Percentiles rank a stretch among this genome's conserved stretches.
These are phyloP conservation scores for Beaufortia kweichowensis DNA, from an alignment of 2,113 vertebrate genomes.

Conservation along the genomic window DNA sequence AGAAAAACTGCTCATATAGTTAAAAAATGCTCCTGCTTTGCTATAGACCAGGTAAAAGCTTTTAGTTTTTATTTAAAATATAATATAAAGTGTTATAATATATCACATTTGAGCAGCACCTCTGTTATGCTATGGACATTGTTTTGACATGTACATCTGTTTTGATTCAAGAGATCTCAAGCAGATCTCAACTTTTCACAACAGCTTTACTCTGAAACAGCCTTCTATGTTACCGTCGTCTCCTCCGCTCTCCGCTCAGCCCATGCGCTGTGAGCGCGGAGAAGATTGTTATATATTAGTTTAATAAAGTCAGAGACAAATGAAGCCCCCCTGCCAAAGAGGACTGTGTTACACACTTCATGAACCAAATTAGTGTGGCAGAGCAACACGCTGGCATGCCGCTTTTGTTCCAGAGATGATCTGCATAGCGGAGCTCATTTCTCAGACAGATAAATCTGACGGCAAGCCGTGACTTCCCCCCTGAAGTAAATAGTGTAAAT, in stretches of 20 bases:
- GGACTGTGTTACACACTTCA: conserved; percentile 92
- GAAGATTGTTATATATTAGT: conserved; percentile 85
- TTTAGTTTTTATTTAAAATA: no score
- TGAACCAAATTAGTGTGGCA: conserved; percentile 85
- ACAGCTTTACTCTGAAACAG: neutral
- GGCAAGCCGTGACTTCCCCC: conserved; percentile 75
- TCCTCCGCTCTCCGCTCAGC: conserved; percentile 29
- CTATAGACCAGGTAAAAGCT: no score
- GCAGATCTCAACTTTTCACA: neutral
- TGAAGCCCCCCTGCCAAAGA: conserved; percentile 75
- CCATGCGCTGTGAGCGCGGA: conserved; percentile 74
- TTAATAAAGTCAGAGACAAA: conserved; percentile 94
- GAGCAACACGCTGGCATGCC: conserved; percentile 74
- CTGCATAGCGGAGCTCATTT: conserved; percentile 79
- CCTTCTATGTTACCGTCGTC: neutral
- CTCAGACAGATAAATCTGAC: conserved; percentile 86
- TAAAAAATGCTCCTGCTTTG: no score
- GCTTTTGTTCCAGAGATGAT: conserved; percentile 90
- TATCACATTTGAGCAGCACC: no score
- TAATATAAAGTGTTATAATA: no score
- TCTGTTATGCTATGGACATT: neutral
- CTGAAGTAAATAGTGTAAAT: conserved; percentile 87
- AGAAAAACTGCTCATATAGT: no score
- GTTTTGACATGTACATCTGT: neutral
- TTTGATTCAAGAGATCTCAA: neutral